Evolutionary conservation across 2,888 invertebrate species (phyloP).

Genomic region (Alsophila aescularia): DNA sequence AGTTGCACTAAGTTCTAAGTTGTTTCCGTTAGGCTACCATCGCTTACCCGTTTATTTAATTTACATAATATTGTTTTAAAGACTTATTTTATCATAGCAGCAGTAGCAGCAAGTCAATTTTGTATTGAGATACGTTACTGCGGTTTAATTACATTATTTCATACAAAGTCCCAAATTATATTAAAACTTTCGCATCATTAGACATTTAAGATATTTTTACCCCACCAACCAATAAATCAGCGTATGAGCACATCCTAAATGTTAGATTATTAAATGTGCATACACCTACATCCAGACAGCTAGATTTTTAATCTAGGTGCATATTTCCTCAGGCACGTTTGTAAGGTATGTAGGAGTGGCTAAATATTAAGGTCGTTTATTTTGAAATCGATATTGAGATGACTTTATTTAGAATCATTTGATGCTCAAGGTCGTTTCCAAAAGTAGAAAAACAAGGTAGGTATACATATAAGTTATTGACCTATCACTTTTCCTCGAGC

Average conservation of each 20-base stretch:
- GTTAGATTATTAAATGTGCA: conserved; percentile 21
- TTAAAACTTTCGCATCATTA: conserved; percentile 14
- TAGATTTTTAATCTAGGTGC: conserved; percentile 14
- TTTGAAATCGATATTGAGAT: not conserved
- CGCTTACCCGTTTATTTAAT: too few species aligned
- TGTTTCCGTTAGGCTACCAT: too few species aligned
- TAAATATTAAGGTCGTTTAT: not conserved
- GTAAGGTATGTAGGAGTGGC: not conserved
- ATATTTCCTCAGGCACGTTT: conserved; percentile 10
- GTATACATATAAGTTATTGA: not conserved
- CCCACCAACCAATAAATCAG: conserved; percentile 14
- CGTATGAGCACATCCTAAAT: conserved; percentile 16
- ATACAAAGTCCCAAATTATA: conserved; percentile 1
- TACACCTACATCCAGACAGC: conserved; percentile 9
- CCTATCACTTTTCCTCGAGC: not conserved
- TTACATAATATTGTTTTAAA: too few species aligned
- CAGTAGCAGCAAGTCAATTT: not conserved
- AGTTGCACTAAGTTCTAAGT: too few species aligned
- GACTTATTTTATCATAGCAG: too few species aligned
- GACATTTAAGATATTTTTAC: conserved; percentile 13
- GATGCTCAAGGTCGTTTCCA: too few species aligned
- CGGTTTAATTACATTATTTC: not conserved
- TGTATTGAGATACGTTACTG: not conserved
- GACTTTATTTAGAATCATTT: not conserved
- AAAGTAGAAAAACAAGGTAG: too few species aligned